Evolutionary conservation across 2,888 invertebrate species (phyloP).

Genomic region (Caenorhabditis angaria): DNA sequence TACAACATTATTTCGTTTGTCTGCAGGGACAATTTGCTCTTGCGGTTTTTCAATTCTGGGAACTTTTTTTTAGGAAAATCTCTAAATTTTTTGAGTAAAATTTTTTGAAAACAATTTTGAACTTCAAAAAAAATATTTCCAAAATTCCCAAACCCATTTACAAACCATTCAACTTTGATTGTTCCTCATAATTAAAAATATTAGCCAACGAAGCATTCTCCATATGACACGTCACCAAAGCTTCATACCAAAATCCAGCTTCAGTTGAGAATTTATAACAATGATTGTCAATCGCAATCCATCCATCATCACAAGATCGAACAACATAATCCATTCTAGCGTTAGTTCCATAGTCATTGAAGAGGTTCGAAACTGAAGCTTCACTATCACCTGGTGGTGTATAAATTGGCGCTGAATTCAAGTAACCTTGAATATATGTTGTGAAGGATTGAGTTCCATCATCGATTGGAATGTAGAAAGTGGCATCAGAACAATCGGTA

Average conservation of each 20-base stretch:
- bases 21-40: too few species aligned
- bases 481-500: conserved; percentile 43
- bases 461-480: conserved; percentile 60
- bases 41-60: too few species aligned
- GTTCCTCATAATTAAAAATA: conserved; percentile 43
- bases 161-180: conserved; percentile 27
- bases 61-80: too few species aligned
- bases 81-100: too few species aligned
- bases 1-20: too few species aligned
- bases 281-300: conserved; percentile 35
- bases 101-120: too few species aligned
- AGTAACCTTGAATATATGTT: conserved; percentile 42
- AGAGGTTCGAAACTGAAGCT: conserved; percentile 32
- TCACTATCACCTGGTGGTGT: conserved; percentile 27
- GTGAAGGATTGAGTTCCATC: conserved; percentile 54
- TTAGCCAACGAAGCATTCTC: conserved; percentile 45
- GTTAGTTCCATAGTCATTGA: conserved; percentile 45
- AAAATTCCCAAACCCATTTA: too few species aligned
- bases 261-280: conserved; percentile 44
- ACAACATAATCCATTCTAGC: conserved; percentile 50
- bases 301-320: conserved; percentile 48
- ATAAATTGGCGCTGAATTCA: conserved; percentile 31
- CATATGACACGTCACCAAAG: conserved; percentile 38
- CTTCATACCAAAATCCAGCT: conserved; percentile 47
- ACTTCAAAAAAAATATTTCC: too few species aligned